Evolutionary conservation across 2,888 invertebrate genomes (phyloP), one percentile per base, ranked within the genome.

Genomic region (Xiphydria camelus): DNA sequence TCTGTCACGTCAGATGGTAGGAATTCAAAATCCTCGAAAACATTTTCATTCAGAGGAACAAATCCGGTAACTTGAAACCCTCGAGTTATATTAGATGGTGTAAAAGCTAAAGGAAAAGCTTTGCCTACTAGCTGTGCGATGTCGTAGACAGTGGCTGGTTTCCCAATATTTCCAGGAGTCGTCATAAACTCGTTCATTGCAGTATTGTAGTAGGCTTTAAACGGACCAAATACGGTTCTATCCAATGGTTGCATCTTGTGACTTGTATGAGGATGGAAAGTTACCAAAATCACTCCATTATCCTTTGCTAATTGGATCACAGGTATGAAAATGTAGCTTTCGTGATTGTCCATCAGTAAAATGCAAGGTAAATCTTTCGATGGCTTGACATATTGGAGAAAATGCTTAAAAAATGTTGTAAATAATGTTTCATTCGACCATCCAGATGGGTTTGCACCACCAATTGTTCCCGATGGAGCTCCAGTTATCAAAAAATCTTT

Each of bases 401-500:
- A 59, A 31, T 57, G 49, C 19, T 59, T 22, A 10, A 57, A 20
- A 50, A 54, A 56, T 22, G 33, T 9, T 1, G 50, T 4, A 48
- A 58, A 47, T 47, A 43, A 23, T 33, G 57, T 49, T 22, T 51
- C 36, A 26, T 49, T 46, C 57, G 63, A 67, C 67, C 68, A 59
- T 25, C 66, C 57, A 19, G 54, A 57, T n/a, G 37, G 37, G 53
- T 66, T 59, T 9, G 49, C 49, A 15, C 22, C 39, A 21, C 65
- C 66, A 17, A 34, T 22, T 37, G 46, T 51, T n/a, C 64, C 62
- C 23, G 44, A 19, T 22, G 70, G 65, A 7, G 55, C 65, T 36
- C 57, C 55, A 4, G 47, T 50, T 12, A 70, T 42, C 44, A 73
- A 67, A 44, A 65, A 58, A n/a, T 50, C 41, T 15, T 61, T 31